Conservation (phyloP, 2,113 vertebrate genomes). For the Actenoides lindsayi region DNA sequence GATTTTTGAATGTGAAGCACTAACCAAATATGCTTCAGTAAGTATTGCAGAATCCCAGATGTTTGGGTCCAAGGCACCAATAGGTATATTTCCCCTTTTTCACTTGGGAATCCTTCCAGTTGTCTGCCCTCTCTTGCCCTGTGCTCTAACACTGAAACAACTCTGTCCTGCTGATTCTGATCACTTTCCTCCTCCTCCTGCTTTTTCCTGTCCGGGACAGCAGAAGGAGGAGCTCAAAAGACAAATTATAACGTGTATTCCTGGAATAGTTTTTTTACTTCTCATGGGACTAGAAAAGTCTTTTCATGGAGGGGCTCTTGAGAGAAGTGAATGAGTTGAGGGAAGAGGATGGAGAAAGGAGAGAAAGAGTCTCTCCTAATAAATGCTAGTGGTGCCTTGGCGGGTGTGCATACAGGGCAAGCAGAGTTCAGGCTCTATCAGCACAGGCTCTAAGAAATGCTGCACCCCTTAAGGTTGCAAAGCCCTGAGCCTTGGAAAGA, state of each 20-base stretch:
- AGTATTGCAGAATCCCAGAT: neutral
- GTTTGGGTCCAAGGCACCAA: neutral
- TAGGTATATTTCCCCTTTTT: neutral
- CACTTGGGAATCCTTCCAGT: neutral
- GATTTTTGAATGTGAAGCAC: neutral
- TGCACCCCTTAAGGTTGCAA: neutral
- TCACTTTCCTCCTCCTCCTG: neutral
- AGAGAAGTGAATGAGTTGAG: neutral
- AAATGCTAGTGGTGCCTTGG: neutral
- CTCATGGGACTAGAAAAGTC: neutral
- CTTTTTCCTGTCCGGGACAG: neutral
- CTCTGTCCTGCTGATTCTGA: neutral
- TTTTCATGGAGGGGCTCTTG: neutral
- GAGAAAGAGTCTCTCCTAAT: neutral
- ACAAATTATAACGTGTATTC: neutral
- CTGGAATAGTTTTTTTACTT: neutral
- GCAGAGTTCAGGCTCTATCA: accelerated
- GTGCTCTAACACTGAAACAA: neutral
- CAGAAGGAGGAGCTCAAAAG: neutral
- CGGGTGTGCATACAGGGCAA: too few relatives aligned
- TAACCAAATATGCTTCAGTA: neutral
- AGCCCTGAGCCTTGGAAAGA: neutral
- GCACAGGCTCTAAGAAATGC: neutral
- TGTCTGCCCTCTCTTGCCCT: neutral
- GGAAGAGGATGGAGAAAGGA: neutral